Evolutionary conservation across 2,888 invertebrate species (phyloP).

Genomic region (Meiosimyza platycephala): DNA sequence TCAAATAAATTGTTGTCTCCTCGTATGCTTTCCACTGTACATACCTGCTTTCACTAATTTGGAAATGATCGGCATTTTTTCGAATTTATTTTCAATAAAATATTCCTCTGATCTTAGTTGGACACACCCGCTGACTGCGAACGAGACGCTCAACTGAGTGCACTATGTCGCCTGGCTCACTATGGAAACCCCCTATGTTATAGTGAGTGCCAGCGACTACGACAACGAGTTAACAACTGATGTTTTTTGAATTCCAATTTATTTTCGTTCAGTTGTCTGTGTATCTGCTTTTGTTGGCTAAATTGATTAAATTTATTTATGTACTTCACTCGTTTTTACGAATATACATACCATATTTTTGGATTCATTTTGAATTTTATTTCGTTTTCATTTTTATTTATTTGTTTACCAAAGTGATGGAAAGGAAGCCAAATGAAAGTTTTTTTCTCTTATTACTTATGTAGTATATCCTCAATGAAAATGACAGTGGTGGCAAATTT

Average conservation of each 20-base stretch:
- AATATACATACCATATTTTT: background rate
- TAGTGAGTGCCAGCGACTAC: too few relatives aligned
- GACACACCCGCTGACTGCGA: constrained; percentile 27
- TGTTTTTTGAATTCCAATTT: constrained; percentile 4
- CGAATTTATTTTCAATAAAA: constrained; percentile 1
- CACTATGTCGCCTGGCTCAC: background rate
- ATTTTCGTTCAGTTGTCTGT: constrained; percentile 6
- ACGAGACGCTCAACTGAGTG: constrained; percentile 25
- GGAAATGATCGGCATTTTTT: constrained; percentile 46
- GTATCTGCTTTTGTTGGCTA: background rate
- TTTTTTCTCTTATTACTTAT: too few relatives aligned
- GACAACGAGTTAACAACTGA: constrained; percentile 29
- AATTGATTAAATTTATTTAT: background rate
- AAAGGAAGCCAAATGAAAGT: constrained; percentile 6
- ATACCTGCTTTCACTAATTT: constrained; percentile 35
- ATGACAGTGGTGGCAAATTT: too few relatives aligned
- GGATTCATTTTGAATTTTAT: background rate
- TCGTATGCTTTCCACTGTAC: background rate
- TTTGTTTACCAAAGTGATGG: constrained; percentile 13
- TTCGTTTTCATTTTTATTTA: constrained; percentile 9
- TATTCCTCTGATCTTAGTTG: background rate
- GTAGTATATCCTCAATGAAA: too few relatives aligned
- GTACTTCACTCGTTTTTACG: background rate
- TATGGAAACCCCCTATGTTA: background rate
- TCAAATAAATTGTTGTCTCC: too few relatives aligned